These are phyloP conservation scores for Phalacrocorax pelagicus DNA, from an alignment of 2,113 vertebrate species.

Conservation along the genomic window DNA sequence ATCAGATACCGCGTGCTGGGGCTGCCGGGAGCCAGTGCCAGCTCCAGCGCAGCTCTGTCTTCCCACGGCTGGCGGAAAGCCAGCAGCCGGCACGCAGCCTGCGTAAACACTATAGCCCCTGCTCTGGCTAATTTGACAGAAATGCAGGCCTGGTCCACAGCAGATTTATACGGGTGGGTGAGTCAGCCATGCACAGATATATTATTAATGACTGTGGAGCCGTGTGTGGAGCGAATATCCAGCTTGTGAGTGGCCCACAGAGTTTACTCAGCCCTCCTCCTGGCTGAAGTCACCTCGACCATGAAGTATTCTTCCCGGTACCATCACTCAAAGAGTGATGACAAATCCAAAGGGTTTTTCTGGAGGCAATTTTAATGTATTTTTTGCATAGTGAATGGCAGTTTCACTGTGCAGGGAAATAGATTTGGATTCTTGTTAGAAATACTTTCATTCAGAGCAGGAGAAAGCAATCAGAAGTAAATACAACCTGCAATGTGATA, in stretches of 20 bases:
- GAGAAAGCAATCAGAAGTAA: constrained; percentile 15
- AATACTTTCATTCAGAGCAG: neutral
- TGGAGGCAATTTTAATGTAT: neutral
- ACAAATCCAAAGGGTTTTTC: constrained; percentile 5
- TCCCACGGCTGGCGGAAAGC: neutral
- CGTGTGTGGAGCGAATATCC: fast-evolving
- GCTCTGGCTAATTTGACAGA: neutral
- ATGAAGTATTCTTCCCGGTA: constrained; percentile 10
- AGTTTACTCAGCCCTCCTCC: neutral
- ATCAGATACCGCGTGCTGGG: neutral
- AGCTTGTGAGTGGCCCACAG: neutral
- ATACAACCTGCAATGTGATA: neutral
- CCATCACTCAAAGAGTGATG: constrained; percentile 24
- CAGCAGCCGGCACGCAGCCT: neutral
- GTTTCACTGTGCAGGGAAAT: neutral
- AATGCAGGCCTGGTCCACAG: neutral
- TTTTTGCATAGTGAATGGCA: neutral
- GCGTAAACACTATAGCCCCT: neutral
- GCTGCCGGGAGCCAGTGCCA: neutral
- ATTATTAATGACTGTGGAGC: neutral
- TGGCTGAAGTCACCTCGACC: neutral
- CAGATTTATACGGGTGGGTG: neutral
- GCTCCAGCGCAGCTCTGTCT: neutral
- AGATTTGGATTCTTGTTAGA: neutral
- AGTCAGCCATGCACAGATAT: neutral